Base-by-base conservation (phyloP, 2,888 invertebrate genomes). In the Parnassius smintheus region DNA sequence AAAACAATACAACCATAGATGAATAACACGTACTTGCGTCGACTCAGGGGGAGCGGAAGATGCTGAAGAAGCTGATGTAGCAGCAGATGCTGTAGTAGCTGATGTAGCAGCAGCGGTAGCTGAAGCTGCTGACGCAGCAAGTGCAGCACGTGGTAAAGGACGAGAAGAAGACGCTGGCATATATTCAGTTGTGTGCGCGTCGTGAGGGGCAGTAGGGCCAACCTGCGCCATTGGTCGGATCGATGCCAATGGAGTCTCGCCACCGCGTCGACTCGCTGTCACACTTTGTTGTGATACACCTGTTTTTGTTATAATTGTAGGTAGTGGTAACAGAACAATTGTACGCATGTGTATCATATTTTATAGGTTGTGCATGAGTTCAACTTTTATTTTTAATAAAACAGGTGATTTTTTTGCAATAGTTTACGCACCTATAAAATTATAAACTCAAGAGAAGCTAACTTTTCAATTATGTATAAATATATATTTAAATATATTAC, bases 151-250 rank as follows among this genome's bases (percentile, higher is more conserved):
- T 0, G 93, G 91, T 64, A 90, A 76, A 78, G 94, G 77, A 77
- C 94, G 72, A 62, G 96, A 96, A 41, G 96, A 96, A 2, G 96
- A 96, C 0, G 96, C 96, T 1, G 96, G 96, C 93, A 96, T 96
- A 82, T 96, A 97, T 84, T 97, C 97, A 0, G 96, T 96, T 62
- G 87, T 85, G 76, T 91, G 92, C 35, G 87, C 92, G 73, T 85
- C 92, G 78, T 81, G 92, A 63, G 95, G 94, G 59, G 95, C 95
- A 52, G 96, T 96, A n/a, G 97, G 97, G 55, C 96, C 92, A 61
- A 97, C 96, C 56, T 96, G 96, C 25, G 95, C 95, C 70, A 98
- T 97, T 0, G 98, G 98, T 46, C 98, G 93, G 75, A 98, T 98
- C 73, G 98, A 98, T 22, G 98, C 98, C 67, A 98, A 77, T 56